Conservation (phyloP, 1,140 invertebrate genomes). For the Monomorium pharaonis region DNA sequence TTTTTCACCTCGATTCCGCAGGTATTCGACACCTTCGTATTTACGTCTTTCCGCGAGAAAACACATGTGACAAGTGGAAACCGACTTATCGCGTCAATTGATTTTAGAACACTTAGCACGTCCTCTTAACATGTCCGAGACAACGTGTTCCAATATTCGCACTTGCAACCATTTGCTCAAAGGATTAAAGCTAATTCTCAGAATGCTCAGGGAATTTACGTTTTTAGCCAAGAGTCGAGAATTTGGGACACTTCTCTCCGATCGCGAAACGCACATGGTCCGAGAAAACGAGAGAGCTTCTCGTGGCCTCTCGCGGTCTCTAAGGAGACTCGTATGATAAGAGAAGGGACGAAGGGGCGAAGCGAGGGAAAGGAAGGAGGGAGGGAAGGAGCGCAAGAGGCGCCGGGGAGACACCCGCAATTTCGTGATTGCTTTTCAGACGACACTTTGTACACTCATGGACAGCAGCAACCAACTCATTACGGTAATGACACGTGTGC, state of each 20-base stretch:
- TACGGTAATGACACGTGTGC: constrained; percentile 85
- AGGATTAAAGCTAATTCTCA: background rate
- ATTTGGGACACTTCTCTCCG: background rate
- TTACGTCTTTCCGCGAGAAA: background rate
- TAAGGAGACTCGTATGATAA: constrained; percentile 4
- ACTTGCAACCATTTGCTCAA: background rate
- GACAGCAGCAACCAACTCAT: constrained; percentile 83
- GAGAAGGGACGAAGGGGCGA: background rate
- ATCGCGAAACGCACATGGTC: constrained; percentile 27
- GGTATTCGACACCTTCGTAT: background rate
- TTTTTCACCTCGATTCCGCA: background rate
- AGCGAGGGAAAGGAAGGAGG: no score
- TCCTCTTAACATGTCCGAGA: background rate
- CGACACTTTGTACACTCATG: constrained; percentile 78
- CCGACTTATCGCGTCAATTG: background rate
- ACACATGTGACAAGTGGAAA: background rate
- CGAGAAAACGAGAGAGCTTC: constrained; percentile 30
- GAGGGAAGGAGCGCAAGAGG: constrained; percentile 40
- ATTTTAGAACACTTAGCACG: background rate
- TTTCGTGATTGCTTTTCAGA: constrained; percentile 84
- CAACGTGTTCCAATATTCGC: background rate
- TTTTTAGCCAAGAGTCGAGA: background rate
- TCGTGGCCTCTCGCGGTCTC: constrained; percentile 40
- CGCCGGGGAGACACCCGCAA: constrained; percentile 80
- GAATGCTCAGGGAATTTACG: background rate